A percentile compares a stretch with the other conserved stretches of the same genome.
Conservation (phyloP, 1,140 invertebrate species). For the Lepidurus couesii region DNA sequence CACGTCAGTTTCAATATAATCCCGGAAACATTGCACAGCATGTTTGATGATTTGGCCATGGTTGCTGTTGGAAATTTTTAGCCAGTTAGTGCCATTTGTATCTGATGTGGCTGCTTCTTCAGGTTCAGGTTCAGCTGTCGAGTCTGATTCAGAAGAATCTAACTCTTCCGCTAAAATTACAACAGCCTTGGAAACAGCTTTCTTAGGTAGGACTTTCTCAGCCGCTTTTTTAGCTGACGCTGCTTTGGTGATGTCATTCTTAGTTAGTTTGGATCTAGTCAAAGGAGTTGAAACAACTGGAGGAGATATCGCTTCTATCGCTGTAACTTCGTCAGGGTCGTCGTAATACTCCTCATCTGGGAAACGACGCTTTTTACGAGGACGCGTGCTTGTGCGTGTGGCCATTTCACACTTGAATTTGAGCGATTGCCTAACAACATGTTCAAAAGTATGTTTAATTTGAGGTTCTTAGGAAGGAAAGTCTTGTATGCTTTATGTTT, state of each 20-base stretch:
- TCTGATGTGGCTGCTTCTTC: neutral
- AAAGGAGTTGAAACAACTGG: neutral
- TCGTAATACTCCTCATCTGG: neutral
- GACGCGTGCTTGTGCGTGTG: constrained; percentile 2
- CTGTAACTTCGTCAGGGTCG: neutral
- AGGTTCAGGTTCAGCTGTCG: neutral
- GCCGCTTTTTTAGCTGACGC: neutral
- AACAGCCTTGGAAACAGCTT: neutral
- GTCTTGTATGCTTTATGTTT: neutral
- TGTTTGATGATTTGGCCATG: neutral
- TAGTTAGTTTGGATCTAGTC: neutral
- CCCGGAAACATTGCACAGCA: neutral
- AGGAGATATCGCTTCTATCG: neutral
- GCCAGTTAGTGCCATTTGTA: neutral
- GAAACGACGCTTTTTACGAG: constrained; percentile 11
- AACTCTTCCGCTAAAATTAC: too few relatives aligned
- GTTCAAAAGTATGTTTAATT: neutral
- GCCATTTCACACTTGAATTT: neutral
- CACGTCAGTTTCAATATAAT: neutral
- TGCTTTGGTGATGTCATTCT: neutral
- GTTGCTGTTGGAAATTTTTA: neutral
- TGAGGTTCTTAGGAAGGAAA: neutral
- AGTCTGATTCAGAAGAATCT: neutral
- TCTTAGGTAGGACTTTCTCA: neutral
- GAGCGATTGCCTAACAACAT: neutral